Evolutionary conservation across 2,888 invertebrate genomes (phyloP).

Genomic region (Amiota minor): DNA sequence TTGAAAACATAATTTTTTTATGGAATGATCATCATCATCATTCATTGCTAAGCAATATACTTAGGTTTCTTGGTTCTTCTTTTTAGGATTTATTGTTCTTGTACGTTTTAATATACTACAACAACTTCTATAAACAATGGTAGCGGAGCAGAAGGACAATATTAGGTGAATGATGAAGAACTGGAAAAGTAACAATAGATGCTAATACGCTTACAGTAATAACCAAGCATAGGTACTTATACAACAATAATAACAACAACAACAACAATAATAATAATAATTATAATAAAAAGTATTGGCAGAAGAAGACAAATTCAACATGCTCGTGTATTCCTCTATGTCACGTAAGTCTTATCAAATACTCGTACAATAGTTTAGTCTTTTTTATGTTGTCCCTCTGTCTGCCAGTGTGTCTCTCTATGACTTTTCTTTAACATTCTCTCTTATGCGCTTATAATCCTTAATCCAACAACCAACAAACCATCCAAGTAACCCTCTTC

Average conservation of each 20-base stretch:
- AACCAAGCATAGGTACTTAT: neutral
- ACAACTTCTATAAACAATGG: neutral
- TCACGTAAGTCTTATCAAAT: conserved; percentile 1
- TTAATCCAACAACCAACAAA: no score
- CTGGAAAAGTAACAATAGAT: neutral
- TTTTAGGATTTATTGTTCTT: neutral
- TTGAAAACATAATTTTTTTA: no score
- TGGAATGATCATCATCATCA: no score
- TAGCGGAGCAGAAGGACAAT: no score
- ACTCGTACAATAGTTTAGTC: neutral
- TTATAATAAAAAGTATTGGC: neutral
- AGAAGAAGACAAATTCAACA: neutral
- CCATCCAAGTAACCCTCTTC: no score
- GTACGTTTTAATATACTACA: neutral
- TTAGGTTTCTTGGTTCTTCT: neutral
- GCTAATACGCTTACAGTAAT: neutral
- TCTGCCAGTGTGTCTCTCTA: neutral
- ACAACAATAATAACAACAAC: neutral
- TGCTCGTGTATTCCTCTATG: neutral
- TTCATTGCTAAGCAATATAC: no score
- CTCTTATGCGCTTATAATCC: no score
- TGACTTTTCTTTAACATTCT: neutral
- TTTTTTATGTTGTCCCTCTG: neutral
- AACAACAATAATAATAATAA: neutral
- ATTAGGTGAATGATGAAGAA: no score